Evolutionary conservation across 2,888 invertebrate species (phyloP).

Genomic region (Chelonus formosanus): DNA sequence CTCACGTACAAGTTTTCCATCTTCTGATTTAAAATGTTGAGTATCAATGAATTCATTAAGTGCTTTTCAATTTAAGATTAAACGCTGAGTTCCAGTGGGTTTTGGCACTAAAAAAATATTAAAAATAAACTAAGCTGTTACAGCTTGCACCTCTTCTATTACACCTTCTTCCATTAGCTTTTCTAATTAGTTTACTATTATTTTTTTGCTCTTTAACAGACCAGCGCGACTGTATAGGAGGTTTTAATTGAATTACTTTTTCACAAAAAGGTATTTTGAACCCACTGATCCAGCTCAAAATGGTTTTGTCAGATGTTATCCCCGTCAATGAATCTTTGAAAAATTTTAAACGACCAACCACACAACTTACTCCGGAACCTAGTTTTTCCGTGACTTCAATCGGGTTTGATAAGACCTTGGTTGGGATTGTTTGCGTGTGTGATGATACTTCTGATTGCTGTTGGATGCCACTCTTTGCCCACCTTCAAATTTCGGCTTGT

Average conservation of each 20-base stretch:
- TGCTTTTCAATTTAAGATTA: conserved; percentile 20
- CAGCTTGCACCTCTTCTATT: conserved; percentile 10
- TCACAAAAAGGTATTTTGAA: conserved; percentile 34
- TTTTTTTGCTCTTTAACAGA: conserved; percentile 21
- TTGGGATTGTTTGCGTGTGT: conserved; percentile 13
- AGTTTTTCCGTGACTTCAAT: too few relatives aligned
- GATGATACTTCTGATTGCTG: conserved; percentile 16
- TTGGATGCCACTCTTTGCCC: conserved; percentile 31
- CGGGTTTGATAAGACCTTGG: too few relatives aligned
- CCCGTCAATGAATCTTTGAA: conserved; percentile 30
- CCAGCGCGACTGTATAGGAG: conserved; percentile 30
- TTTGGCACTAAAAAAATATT: conserved; percentile 27
- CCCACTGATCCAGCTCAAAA: conserved; percentile 38
- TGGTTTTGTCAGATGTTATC: conserved; percentile 33
- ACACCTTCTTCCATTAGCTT: conserved; percentile 26
- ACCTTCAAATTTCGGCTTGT: conserved; percentile 26
- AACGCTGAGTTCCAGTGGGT: conserved; percentile 18
- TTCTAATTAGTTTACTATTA: conserved; percentile 11
- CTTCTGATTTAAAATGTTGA: neutral
- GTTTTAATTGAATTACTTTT: conserved; percentile 15
- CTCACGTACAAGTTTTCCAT: neutral
- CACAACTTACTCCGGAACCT: conserved; percentile 30
- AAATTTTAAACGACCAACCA: conserved; percentile 28
- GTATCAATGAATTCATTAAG: conserved; percentile 8
- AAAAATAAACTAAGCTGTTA: conserved; percentile 20